Conservation (phyloP, 2,113 vertebrate genomes). For the Petrocephalus zakoni region DNA sequence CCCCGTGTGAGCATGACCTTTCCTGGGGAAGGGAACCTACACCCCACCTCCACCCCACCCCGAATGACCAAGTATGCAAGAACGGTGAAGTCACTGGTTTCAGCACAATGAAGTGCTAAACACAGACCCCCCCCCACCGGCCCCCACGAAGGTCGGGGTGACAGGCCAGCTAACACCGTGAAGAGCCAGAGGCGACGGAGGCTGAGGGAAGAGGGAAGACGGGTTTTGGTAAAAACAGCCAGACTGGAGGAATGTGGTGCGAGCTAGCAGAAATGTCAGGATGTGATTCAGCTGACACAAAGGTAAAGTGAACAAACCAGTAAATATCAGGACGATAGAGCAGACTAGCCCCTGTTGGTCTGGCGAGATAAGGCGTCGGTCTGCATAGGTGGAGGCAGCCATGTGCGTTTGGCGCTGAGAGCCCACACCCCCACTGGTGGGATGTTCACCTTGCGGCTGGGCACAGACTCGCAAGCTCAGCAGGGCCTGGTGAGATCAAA, state of each 20-base stretch:
- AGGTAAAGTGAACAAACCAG: neutral
- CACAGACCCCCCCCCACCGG: neutral
- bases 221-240: neutral
- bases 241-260: neutral
- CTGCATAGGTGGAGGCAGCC: neutral
- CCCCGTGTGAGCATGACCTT: neutral
- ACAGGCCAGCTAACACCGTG: neutral
- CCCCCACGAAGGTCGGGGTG: neutral
- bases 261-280: neutral
- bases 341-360: neutral
- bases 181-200: neutral
- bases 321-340: neutral
- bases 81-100: neutral
- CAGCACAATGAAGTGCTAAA: neutral
- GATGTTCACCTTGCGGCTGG: slow-evolving; percentile 62
- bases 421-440: slow-evolving; percentile 45
- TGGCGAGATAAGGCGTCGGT: neutral
- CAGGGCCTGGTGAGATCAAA: slow-evolving; percentile 71
- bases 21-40: neutral
- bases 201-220: neutral
- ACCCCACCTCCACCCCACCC: neutral
- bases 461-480: slow-evolving; percentile 65
- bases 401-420: slow-evolving; percentile 49
- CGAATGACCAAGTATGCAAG: slow-evolving; percentile 21
- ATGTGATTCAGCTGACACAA: neutral